These are phyloP conservation scores for Ormyrus labotus DNA, from an alignment of 2,888 invertebrate genomes.

Conservation along the genomic window DNA sequence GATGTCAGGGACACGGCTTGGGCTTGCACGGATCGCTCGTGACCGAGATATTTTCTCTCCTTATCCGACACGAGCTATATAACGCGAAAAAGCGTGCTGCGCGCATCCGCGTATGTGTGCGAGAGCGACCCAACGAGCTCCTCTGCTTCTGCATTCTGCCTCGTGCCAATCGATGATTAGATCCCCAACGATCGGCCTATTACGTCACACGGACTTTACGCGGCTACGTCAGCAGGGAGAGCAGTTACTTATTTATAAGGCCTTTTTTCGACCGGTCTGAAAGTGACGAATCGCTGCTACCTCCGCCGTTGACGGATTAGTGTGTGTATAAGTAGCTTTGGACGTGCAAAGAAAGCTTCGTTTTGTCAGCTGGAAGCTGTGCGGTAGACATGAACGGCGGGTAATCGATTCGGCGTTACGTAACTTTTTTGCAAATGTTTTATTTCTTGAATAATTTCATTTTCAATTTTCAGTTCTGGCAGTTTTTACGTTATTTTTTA, in stretches of 20 bases:
- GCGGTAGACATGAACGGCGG: background rate
- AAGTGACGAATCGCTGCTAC: background rate
- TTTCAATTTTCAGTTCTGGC: background rate
- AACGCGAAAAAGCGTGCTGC: slow-evolving; percentile 16
- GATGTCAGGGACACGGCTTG: slow-evolving; percentile 47
- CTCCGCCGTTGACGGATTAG: background rate
- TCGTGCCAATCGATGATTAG: slow-evolving; percentile 66
- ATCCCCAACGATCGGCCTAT: slow-evolving; percentile 33
- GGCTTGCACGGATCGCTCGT: slow-evolving; percentile 28
- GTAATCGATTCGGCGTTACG: slow-evolving; percentile 35
- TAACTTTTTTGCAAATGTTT: slow-evolving; percentile 35
- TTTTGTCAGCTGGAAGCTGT: too few relatives aligned
- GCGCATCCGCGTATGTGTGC: background rate
- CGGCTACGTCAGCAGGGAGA: background rate
- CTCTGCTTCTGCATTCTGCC: slow-evolving; percentile 58
- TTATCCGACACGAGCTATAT: slow-evolving; percentile 21
- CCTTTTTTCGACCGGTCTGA: background rate
- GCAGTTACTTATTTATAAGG: background rate
- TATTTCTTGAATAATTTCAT: slow-evolving; percentile 35
- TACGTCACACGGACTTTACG: slow-evolving; percentile 33
- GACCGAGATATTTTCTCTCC: slow-evolving; percentile 50
- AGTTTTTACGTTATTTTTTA: too few relatives aligned
- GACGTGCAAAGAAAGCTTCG: background rate
- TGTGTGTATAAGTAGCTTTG: background rate
- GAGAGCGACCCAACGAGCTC: slow-evolving; percentile 5